Evolutionary conservation across 1,140 invertebrate genomes (phyloP), one percentile per base, ranked within the genome.

Genomic region (Rhopalosiphum maidis): DNA sequence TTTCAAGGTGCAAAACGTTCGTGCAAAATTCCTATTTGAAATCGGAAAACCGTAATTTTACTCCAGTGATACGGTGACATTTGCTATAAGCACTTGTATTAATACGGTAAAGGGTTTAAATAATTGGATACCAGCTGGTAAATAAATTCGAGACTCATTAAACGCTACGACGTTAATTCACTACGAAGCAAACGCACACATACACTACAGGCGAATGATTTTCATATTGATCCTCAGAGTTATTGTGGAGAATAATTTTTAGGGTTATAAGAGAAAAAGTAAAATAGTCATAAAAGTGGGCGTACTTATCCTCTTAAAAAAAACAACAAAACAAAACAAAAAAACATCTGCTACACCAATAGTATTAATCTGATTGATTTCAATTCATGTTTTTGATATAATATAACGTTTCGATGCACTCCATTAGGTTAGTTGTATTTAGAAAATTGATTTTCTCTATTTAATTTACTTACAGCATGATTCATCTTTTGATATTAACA

Each of bases 1-100:
- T 88, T 88, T 88, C 30, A 88, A 88, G 46, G 87, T 88, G 35
- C n/a, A 55, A 89, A 89, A 89, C 88, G 35, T 89, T 89, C 35
- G 88, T 55, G 88, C 51, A 37, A 35, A 55, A 37, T 55, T 89
- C n/a, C 35, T 89, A 35, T 89, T 89, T 9, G 35, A 37, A 89
- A 89, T 55, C 9, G 48, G 9, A 41, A 89, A 89, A 25, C 48
- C n/a, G n/a, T 54, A 88, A 37, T 54, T 88, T 88, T 23, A 88
- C n/a, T 23, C 22, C 21, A 6, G 46, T 88, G 46, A 88, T 48
- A 51, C 48, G 87, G n/a, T 88, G 87, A 88, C 46, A 88, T 88
- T 88, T 35, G 6, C 18, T 48, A 48, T 54, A n/a, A 35, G 37
- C 25, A 37, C 83, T 88, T 30, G n/a, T 51, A 37, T 88, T 88